A percentile compares a stretch with the other conserved stretches of the same genome.
Conservation (phyloP, 2,113 vertebrate species). For the Cebus imitator region DNA sequence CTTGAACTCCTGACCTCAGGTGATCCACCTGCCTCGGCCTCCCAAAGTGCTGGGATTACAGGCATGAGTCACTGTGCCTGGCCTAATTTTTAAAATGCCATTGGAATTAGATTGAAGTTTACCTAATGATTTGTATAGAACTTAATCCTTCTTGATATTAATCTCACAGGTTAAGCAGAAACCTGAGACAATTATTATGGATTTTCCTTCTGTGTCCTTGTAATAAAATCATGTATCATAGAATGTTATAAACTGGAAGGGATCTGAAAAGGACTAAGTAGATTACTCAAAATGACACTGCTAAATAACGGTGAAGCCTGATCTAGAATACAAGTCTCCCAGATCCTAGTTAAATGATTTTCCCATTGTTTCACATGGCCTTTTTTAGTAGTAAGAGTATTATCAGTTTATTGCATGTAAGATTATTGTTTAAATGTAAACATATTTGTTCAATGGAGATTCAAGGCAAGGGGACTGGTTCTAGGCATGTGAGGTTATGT, state of each 20-base stretch:
- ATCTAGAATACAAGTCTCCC: neutral
- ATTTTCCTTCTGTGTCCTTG: neutral
- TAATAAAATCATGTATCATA: neutral
- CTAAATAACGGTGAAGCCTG: neutral
- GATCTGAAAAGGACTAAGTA: neutral
- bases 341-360: neutral
- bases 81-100: neutral
- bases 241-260: neutral
- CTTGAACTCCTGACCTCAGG: no score
- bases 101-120: neutral
- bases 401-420: neutral
- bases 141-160: constrained; percentile 4
- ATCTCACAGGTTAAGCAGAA: neutral
- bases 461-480: neutral
- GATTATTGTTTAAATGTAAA: neutral
- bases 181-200: neutral
- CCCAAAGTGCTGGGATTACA: no score
- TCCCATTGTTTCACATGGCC: neutral
- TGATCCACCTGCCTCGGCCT: no score
- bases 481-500: neutral
- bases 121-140: neutral
- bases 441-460: neutral
- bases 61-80: no score
- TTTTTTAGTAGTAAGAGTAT: neutral
- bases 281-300: neutral